Conservation (phyloP, 2,888 invertebrate genomes). For the Lasioglossum vierecki region DNA sequence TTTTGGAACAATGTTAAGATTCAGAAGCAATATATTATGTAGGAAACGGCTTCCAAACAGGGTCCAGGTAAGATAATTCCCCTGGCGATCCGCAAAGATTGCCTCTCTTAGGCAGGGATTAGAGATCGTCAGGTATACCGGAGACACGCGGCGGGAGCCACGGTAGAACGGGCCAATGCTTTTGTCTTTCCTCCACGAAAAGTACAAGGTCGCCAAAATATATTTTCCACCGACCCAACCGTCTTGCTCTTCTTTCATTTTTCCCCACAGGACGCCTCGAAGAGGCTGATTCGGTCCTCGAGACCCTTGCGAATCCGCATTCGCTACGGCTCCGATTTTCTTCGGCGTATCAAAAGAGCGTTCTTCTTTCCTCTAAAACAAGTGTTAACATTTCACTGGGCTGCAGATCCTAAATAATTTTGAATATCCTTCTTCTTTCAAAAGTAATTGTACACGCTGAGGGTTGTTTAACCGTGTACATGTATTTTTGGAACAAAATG, state of each 20-base stretch:
- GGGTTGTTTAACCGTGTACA: too few species aligned
- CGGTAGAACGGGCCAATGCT: background rate
- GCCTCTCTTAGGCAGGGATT: slow-evolving; percentile 68
- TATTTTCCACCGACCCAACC: background rate
- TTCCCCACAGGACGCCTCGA: background rate
- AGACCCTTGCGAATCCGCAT: background rate
- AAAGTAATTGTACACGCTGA: too few species aligned
- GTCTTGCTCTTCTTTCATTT: background rate
- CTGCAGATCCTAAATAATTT: too few species aligned
- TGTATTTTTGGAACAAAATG: too few species aligned
- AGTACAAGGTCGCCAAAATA: background rate
- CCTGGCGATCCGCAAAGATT: slow-evolving; percentile 32
- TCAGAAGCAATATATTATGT: slow-evolving; percentile 79
- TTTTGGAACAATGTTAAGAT: slow-evolving; percentile 77
- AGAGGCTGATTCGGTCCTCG: background rate
- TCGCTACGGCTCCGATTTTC: background rate
- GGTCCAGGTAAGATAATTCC: slow-evolving; percentile 70
- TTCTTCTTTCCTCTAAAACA: background rate
- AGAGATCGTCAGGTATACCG: slow-evolving; percentile 68
- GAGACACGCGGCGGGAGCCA: slow-evolving; percentile 23
- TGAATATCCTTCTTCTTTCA: too few species aligned
- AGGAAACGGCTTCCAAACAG: slow-evolving; percentile 67
- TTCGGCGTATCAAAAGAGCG: background rate
- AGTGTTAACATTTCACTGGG: background rate
- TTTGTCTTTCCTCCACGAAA: background rate